Evolutionary conservation across 2,797 vertebrate genomes (phyloP).

Genomic region (Eulemur coronatus): DNA sequence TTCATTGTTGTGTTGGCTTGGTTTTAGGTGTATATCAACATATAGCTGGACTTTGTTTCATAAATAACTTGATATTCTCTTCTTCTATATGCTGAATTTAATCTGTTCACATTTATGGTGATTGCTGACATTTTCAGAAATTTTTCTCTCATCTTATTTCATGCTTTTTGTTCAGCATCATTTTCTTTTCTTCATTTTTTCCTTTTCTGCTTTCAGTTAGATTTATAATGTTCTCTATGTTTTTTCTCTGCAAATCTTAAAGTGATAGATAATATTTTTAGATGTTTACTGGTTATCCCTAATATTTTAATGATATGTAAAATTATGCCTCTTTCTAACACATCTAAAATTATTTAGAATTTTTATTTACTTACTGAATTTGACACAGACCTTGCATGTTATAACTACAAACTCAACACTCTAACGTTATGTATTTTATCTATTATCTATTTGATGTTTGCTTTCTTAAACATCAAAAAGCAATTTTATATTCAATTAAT

Average conservation of each 20-base stretch:
- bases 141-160: not conserved
- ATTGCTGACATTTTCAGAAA: constrained; percentile 10
- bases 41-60: not conserved
- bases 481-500: not conserved
- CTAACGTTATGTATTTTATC: not conserved
- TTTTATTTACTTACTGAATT: not conserved
- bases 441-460: too few species aligned
- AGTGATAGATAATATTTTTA: not conserved
- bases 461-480: not conserved
- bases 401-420: not conserved
- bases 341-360: not conserved
- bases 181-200: not conserved
- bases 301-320: not conserved
- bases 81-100: not conserved
- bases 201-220: not conserved
- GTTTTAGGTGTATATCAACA: not conserved
- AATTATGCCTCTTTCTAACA: not conserved
- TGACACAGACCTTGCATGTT: not conserved
- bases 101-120: not conserved
- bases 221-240: not conserved
- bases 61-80: not conserved
- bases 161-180: not conserved
- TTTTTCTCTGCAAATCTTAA: not conserved
- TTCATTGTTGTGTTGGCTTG: not conserved
- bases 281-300: not conserved